Base-by-base conservation (phyloP, 2,113 vertebrate genomes). In the Colinus virginianus region DNA sequence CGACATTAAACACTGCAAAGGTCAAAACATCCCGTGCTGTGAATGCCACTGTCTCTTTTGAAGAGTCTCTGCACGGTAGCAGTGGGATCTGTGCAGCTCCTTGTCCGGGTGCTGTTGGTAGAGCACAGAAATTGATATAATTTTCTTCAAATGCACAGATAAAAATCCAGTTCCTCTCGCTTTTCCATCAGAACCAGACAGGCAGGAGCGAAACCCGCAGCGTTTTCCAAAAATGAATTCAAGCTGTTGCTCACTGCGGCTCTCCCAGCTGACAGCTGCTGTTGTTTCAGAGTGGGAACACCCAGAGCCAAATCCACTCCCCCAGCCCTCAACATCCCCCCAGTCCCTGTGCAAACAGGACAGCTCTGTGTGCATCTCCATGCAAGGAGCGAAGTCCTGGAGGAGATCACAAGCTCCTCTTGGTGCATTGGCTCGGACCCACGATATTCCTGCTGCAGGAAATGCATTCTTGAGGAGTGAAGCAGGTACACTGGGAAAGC, bases 181-280 rank as follows among this genome's bases (percentile, higher is more conserved):
- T 95, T 87, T 71, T 63, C 87, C 38, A 40, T 36, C 46, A 36
- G 46, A 23, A 36, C 22, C 67, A 34, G 67, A 49, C 23, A 34
- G 11, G 7, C 15, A 36, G 45, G 45, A 8, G 30, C 23, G 9
- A 69, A 64, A 87, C 25, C 42, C 13, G 12, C 62, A 40, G 42
- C 6, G 1, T 16, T 70, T 74, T 74, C 86, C 86, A 77, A 88
- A 96, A 80, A 83, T 22, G 42, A 32, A 6, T 11, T 28, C 71
- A 34, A 71, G 72, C 77, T 90, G 76, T 42, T 92, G 25, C 74
- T 26, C 78, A 4, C 67, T 4, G 43, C 21, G 76, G 22, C 63
- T 88, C 36, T 26, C 78, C 72, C 76, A 79, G 75, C 76, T 77
- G 40, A 76, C 88, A 90, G 90, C 79, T 91, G 82, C 46, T 51